Base-by-base conservation (phyloP, 2,888 invertebrate species). In the Petrolisthes cinctipes region DNA sequence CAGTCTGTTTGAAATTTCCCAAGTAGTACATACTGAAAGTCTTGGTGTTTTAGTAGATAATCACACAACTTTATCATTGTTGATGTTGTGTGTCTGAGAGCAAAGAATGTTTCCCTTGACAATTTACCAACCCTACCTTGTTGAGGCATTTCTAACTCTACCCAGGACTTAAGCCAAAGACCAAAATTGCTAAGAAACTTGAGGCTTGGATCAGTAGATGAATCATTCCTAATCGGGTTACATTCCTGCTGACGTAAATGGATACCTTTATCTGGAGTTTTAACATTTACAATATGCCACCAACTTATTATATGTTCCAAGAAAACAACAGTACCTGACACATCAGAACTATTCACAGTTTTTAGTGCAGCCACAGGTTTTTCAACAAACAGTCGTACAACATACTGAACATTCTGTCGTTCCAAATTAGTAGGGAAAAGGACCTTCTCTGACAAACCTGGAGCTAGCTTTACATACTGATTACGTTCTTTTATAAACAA, bases 401-500 rank as follows among this genome's bases (percentile, higher is more conserved):
- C 66, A 61, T 56, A 78, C 56, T 85, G 79, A 37, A 85, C 85
- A 85, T 85, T 85, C 20, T 85, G 85, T 61, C 79, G 57, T 85
- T 85, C 85, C 51, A 85, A 85, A 79, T 68, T 85, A 61, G 57
- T 68, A 79, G 85, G 85, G 66, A 85, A 85, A 78, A 85, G 79
- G 51, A 85, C 83, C n/a, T 76, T 68, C 85, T 82, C 66, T 20
- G 82, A 82, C 82, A 82, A 82, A 68, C 82, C 82, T 82, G 82
- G 82, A 37, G 66, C 68, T 82, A 82, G 66, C 14, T 82, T 82
- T 66, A 82, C 68, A 82, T 51, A 68, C 20, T 68, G 82, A 82
- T 68, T 68, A 0, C 68, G 68, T 68, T 82, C 68, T 1, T 82
- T 82, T 61, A 17, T 82, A 68, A 51, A 68, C 51, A 82, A 37